These are phyloP conservation scores for Thinocorus orbignyianus DNA, from an alignment of 2,113 vertebrate genomes.

Conservation along the genomic window DNA sequence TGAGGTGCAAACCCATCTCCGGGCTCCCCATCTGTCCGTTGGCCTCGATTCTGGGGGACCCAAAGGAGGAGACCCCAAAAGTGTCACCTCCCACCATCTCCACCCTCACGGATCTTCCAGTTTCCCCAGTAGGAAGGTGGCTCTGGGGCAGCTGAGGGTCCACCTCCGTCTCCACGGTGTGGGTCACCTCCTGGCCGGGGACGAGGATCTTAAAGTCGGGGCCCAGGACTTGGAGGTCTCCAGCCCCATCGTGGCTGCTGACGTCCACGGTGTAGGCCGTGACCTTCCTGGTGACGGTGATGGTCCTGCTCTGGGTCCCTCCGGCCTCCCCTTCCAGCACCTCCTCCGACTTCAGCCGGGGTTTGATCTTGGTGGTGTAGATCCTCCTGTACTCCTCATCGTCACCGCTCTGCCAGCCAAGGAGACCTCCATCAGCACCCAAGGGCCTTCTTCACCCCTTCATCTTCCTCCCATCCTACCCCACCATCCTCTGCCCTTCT, in stretches of 20 bases:
- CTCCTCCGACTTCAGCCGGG: slow-evolving; percentile 89
- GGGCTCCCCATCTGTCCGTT: not conserved
- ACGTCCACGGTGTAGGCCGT: slow-evolving; percentile 95
- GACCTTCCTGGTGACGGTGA: slow-evolving; percentile 89
- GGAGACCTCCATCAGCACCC: accelerated
- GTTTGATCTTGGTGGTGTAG: slow-evolving; percentile 94
- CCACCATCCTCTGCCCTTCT: not conserved
- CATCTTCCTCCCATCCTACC: too few relatives aligned
- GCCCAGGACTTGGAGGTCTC: slow-evolving; percentile 77
- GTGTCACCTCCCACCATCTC: not conserved
- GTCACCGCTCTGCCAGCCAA: slow-evolving; percentile 83
- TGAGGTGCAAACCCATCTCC: not conserved
- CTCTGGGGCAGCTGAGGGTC: not conserved
- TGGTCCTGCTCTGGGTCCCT: slow-evolving; percentile 91
- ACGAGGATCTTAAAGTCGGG: slow-evolving; percentile 79
- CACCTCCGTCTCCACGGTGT: too few relatives aligned
- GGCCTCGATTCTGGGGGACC: accelerated
- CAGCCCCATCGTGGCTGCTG: slow-evolving; percentile 73
- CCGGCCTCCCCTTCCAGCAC: slow-evolving; percentile 75
- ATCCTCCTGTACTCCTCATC: slow-evolving; percentile 93
- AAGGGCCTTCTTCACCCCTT: accelerated
- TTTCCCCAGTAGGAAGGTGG: not conserved
- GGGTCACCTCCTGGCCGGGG: too few relatives aligned
- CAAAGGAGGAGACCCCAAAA: accelerated
- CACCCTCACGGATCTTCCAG: not conserved